Evolutionary conservation across 2,888 invertebrate genomes (phyloP), one percentile per base, ranked within the genome.

Genomic region (Agapostemon virescens): DNA sequence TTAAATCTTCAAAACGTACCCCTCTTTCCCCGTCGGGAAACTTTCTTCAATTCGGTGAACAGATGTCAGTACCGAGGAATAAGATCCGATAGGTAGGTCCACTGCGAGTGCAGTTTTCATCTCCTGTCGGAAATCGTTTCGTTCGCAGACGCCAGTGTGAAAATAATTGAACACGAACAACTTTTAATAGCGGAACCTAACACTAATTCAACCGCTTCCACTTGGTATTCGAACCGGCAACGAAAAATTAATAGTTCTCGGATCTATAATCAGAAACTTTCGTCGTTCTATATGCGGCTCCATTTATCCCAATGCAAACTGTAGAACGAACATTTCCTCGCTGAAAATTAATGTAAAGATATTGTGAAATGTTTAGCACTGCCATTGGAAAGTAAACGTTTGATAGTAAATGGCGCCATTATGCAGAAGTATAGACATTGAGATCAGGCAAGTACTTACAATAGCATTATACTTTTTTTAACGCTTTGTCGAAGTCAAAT

Each of bases 1-100:
- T 78, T 78, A 78, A 70, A 77, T 55, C 64, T 77, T 66, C 55
- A 30, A 49, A 77, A 76, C 26, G 69, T 77, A 36, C 52, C 11
- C 23, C 7, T 40, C 20, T 55, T 11, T 36, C 20, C 23, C 30
- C n/a, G 45, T 11, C 36, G 63, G n/a, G 36, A 13, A 70, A 78
- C 52, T 78, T 77, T 64, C 78, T 69, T 38, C 77, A 69, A 76
- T 78, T 58, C 36, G 17, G 33, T 49, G 45, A 69, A 42, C 69
- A 61, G 76, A 52, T 36, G 78, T 69, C 78, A 55, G 42, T 38
- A 30, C 42, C 15, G 17, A 23, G 45, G 55, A 66, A 70, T 77
- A 75, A 70, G 61, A 69, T 70, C 36, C 17, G 20, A 15, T 69
- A 13, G 55, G 52, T 52, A 40, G 33, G 23, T 68, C 52, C 30